Percentiles rank a stretch among this genome's conserved stretches.
phyloP scores from a whole-genome alignment of 2,888 invertebrate species.

The Artemia sp. region DNA sequence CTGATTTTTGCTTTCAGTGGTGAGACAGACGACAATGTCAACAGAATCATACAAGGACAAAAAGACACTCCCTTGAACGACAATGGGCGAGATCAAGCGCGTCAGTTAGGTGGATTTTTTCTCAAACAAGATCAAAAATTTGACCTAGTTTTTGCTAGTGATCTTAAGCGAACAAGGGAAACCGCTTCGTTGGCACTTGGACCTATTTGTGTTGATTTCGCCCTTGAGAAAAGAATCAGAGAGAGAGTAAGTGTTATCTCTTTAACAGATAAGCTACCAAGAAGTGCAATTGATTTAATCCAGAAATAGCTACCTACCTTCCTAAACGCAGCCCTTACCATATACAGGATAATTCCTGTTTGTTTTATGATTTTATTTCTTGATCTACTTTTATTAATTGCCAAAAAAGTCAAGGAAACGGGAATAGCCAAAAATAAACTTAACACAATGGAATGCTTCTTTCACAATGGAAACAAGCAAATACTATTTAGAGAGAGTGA shows the following conservation, averaged over 20 bases:
- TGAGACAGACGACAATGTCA: conserved; percentile 10
- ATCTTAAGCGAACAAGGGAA: conserved; percentile 5
- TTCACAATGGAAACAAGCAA: too few species aligned
- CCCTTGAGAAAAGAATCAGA: neutral
- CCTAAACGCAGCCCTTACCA: too few species aligned
- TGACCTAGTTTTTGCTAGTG: conserved; percentile 8
- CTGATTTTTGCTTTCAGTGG: conserved; percentile 1
- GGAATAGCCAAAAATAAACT: too few species aligned
- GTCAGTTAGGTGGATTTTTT: neutral
- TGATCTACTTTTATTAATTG: too few species aligned
- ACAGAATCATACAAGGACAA: conserved; percentile 15
- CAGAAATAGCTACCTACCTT: too few species aligned
- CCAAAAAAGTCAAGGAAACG: too few species aligned
- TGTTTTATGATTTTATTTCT: too few species aligned
- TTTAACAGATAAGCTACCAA: too few species aligned
- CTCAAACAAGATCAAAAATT: neutral
- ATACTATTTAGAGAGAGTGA: too few species aligned
- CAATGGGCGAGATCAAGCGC: neutral
- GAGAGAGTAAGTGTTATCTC: neutral
- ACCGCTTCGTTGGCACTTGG: neutral
- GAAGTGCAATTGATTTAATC: too few species aligned
- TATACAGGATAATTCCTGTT: too few species aligned
- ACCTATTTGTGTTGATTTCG: neutral
- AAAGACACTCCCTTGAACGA: conserved; percentile 11
- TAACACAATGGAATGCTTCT: too few species aligned